Evolutionary conservation across 2,888 invertebrate species (phyloP), one percentile per base, ranked within the genome.

Genomic region (Sphinx pinastri): DNA sequence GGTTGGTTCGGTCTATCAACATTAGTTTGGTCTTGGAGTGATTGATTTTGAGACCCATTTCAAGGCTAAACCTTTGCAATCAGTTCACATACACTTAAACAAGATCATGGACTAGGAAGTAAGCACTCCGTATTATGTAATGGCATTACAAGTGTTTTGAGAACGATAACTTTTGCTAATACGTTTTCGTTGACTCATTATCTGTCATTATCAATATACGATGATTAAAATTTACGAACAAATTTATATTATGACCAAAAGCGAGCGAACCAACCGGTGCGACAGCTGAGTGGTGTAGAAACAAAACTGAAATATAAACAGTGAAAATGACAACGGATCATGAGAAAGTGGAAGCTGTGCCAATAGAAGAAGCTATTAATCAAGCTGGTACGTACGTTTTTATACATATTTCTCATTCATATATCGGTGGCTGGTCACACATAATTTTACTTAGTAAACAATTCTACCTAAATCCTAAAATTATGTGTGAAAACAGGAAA

Each of bases 341-440:
- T 60, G 72, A 69, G 25, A 51, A 70, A 0, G 68, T 72, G 2
- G 77, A 74, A 12, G 82, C 77, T 59, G 73, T 88, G 69, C 71
- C 80, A 0, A 82, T 88, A 47, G 88, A 88, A 70, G 82, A 72
- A 0, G 88, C 88, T 0, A 74, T 88, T 6, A 74, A 86, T 25
- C 79, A 78, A 79, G 80, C 86, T 69, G 88, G 87, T 88, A 73
- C 68, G 77, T 75, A 31, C 54, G 25, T 4, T 25, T n/a, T n/a
- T 19, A 47, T 38, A 55, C 0, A 38, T 38, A 38, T 5, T 38
- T 38, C 38, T 4, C 38, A 38, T 38, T 0, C 8, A 7, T 2
- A 38, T 5, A 38, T 7, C 38, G 5, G 6, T 38, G 0, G 38
- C 8, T 38, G 38, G 38, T 7, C 25, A 25, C 25, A 25, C 25